A percentile compares a stretch with the other conserved stretches of the same genome.
phyloP scores from a whole-genome alignment of 1,140 invertebrate genomes.

The Antheraea pernyi region DNA sequence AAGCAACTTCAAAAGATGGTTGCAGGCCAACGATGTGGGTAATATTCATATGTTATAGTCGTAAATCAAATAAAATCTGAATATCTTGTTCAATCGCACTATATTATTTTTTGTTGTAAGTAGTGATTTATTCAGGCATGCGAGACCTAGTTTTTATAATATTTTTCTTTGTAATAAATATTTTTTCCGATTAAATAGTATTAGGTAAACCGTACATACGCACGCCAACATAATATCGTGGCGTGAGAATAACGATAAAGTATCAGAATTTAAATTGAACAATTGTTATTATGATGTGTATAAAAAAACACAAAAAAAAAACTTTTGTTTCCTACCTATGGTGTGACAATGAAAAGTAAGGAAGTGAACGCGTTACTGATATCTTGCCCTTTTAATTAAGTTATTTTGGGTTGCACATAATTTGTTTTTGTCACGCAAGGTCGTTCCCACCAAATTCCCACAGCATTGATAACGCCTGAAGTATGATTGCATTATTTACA shows the following conservation, averaged over 20 bases:
- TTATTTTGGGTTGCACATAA: conserved; percentile 38
- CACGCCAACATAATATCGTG: not conserved
- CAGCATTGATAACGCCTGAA: not conserved
- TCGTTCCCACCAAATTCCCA: conserved; percentile 25
- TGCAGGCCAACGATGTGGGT: no score
- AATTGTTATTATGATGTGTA: not conserved
- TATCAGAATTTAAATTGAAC: conserved; percentile 1
- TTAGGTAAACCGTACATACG: not conserved
- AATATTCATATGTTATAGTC: no score
- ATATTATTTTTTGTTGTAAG: not conserved
- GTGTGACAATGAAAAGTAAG: conserved; percentile 4
- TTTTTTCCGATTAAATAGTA: not conserved
- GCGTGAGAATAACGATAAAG: not conserved
- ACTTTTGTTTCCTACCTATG: not conserved
- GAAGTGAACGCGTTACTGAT: conserved; percentile 20
- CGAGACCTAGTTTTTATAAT: not conserved
- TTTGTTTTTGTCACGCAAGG: conserved; percentile 54
- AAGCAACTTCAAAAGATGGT: no score
- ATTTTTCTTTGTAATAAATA: not conserved
- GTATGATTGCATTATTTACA: not conserved
- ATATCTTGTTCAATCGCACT: not conserved
- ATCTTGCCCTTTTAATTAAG: conserved; percentile 42
- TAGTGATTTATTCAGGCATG: not conserved
- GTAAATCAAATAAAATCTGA: no score
- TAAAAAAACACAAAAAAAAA: not conserved